Evolutionary conservation across 2,888 invertebrate genomes (phyloP), one percentile per base, ranked within the genome.

Genomic region (Alitta virens): DNA sequence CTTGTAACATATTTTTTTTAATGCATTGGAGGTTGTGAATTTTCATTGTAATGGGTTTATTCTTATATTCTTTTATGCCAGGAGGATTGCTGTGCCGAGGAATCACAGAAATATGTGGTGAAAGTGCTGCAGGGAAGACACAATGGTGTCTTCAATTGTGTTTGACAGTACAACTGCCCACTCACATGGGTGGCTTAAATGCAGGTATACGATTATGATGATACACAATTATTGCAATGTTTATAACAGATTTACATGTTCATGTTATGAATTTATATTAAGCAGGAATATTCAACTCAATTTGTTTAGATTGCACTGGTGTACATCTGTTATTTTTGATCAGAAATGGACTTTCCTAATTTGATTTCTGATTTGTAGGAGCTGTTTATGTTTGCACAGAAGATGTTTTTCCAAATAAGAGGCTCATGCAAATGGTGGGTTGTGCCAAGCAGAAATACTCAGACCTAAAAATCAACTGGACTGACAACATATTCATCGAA

Each of bases 51-150:
- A 21, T 23, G 3, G 49, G 3, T 49, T 18, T n/a, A n/a, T 21
- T 18, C 18, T 52, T 52, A 24, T 52, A 16, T n/a, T 54, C 2
- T n/a, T 27, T 1, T 21, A 25, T 50, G 43, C 16, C 69, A 79
- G 91, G 91, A 62, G 92, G 92, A 33, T 84, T 91, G 63, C 83
- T 87, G 52, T 82, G 83, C 69, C 86, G 86, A 67, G 88, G 90
- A 26, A 85, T 92, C 56, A 89, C 89, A 61, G 92, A 92, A 85
- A 84, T 93, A 71, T 88, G 86, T 77, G 92, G 92, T n/a, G 88
- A 88, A 79, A 90, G 90, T 83, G 90, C 90, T 18, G 85, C 87
- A 71, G 92, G 92, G 5, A 92, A 92, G 84, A 91, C 91, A 0
- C 92, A 92, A 78, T 76, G 92, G 50, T 89, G 88, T 69, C 82